phyloP scores from a whole-genome alignment of 1,140 invertebrate species.

The Caerostris extrusa region DNA sequence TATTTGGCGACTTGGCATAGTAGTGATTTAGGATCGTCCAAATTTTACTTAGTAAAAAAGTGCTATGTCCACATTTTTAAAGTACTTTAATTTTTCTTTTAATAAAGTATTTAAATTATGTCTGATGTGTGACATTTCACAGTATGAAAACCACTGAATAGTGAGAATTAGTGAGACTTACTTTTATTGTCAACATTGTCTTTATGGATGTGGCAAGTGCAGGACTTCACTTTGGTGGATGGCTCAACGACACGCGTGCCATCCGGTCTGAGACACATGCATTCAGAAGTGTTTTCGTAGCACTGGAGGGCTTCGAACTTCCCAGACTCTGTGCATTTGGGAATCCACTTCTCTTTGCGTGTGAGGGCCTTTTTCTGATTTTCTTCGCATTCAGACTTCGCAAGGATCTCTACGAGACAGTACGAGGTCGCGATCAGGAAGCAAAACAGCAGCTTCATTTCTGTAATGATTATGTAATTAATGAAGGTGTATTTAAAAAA shows the following conservation, averaged over 20 bases:
- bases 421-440: neutral
- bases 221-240: slow-evolving; percentile 46
- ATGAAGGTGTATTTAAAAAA: too few relatives aligned
- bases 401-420: neutral
- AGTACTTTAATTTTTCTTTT: too few relatives aligned
- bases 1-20: too few relatives aligned
- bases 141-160: too few relatives aligned
- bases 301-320: slow-evolving; percentile 71
- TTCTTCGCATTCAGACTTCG: slow-evolving; percentile 25
- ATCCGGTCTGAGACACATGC: slow-evolving; percentile 70
- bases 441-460: neutral
- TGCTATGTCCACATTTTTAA: too few relatives aligned
- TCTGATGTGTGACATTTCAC: too few relatives aligned
- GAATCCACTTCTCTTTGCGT: neutral
- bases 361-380: neutral
- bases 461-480: neutral
- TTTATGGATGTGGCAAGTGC: slow-evolving; percentile 37
- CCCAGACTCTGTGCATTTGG: slow-evolving; percentile 67
- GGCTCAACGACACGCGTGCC: slow-evolving; percentile 56
- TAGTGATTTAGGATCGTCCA: too few relatives aligned
- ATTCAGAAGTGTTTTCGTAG: slow-evolving; percentile 34
- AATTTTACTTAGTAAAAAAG: too few relatives aligned
- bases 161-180: too few relatives aligned
- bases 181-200: neutral
- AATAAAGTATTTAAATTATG: too few relatives aligned